phyloP scores from a whole-genome alignment of 1,140 invertebrate genomes.

The Stegodyphus dumicola region DNA sequence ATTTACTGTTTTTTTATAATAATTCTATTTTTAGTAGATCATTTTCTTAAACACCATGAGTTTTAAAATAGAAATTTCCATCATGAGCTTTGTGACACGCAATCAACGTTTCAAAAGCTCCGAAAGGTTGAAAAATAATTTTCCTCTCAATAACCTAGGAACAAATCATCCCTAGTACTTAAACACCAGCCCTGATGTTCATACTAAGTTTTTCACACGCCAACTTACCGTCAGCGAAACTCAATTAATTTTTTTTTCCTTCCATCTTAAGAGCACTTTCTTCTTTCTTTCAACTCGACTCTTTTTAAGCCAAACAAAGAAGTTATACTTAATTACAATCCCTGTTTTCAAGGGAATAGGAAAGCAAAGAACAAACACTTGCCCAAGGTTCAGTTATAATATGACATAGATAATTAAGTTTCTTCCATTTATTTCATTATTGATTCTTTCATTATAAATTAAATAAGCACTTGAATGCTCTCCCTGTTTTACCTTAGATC shows the following conservation, averaged over 20 bases:
- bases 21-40: no score
- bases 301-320: slow-evolving; percentile 19
- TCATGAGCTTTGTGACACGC: no score
- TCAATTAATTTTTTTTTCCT: slow-evolving; percentile 19
- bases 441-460: slow-evolving; percentile 33
- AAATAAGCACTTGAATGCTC: neutral
- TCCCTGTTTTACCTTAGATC: no score
- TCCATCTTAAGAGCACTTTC: neutral
- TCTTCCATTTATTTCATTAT: slow-evolving; percentile 25
- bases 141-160: no score
- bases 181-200: no score
- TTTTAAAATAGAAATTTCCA: no score
- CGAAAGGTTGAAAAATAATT: no score
- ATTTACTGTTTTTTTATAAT: no score
- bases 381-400: slow-evolving; percentile 13
- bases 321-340: slow-evolving; percentile 13
- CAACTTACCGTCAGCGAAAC: neutral
- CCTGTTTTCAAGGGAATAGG: neutral
- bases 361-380: slow-evolving; percentile 20
- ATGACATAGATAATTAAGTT: slow-evolving; percentile 31
- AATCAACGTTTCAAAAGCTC: no score
- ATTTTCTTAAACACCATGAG: no score
- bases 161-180: no score
- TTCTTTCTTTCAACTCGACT: neutral
- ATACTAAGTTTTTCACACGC: neutral